phyloP scores from a whole-genome alignment of 2,113 vertebrate genomes.

The Tragelaphus imberbis region DNA sequence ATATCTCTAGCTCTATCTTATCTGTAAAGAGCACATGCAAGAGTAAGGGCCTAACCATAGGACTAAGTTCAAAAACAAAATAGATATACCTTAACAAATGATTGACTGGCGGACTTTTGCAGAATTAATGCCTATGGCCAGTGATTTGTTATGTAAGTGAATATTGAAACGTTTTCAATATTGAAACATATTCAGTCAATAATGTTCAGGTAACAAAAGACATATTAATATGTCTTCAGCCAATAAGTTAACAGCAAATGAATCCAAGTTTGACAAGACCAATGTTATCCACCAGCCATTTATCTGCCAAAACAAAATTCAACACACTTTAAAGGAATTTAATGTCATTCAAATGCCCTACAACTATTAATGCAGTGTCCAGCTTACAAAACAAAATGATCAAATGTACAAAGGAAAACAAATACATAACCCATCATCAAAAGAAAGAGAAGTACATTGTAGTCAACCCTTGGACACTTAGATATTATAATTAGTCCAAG shows the following conservation, averaged over 20 bases:
- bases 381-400: not conserved
- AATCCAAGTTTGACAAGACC: not conserved
- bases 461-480: not conserved
- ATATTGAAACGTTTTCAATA: not conserved
- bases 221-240: not conserved
- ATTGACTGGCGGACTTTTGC: not conserved
- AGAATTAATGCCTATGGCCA: not conserved
- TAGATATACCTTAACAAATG: not conserved
- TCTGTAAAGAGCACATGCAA: not conserved
- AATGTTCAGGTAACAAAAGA: not conserved
- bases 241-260: not conserved
- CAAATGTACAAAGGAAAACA: not conserved
- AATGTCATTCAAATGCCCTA: not conserved
- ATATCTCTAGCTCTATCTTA: not conserved
- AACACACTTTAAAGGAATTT: not conserved
- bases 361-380: not conserved
- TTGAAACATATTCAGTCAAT: not conserved
- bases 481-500: not conserved
- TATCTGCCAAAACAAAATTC: not conserved
- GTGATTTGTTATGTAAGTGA: not conserved
- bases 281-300: not conserved
- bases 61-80: not conserved
- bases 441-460: not conserved
- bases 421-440: not conserved
- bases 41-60: not conserved